A percentile compares a stretch with the other conserved stretches of the same genome.
Conservation (phyloP, 2,888 invertebrate genomes). For the Panopea generosa region DNA sequence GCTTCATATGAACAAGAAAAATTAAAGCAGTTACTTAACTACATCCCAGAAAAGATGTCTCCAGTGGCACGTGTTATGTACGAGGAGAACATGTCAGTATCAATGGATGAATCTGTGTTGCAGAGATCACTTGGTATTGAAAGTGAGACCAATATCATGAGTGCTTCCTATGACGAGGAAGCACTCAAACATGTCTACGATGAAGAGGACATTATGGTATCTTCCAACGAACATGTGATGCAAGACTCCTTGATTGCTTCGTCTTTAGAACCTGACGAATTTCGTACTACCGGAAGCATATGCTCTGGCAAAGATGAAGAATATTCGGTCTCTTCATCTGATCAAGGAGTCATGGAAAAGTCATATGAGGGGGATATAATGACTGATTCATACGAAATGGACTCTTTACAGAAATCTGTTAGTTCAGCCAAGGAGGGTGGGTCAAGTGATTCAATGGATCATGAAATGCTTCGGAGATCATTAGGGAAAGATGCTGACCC, state of each 20-base stretch:
- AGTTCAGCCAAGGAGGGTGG: conserved; percentile 50
- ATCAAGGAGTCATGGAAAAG: conserved; percentile 54
- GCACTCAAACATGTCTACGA: conserved; percentile 60
- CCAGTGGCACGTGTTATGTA: conserved; percentile 35
- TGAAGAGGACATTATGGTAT: conserved; percentile 64
- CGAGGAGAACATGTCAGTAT: conserved; percentile 55
- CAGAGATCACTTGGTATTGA: conserved; percentile 40
- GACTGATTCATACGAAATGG: conserved; percentile 62
- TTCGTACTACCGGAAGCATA: conserved; percentile 53
- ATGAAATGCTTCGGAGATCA: conserved; percentile 43
- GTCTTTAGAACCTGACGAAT: conserved; percentile 58
- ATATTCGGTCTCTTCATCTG: conserved; percentile 58
- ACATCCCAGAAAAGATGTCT: conserved; percentile 43
- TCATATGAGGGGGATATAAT: conserved; percentile 54
- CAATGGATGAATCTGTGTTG: conserved; percentile 59
- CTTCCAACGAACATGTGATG: conserved; percentile 60
- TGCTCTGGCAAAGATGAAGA: conserved; percentile 59
- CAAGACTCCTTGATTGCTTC: conserved; percentile 62
- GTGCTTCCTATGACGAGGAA: conserved; percentile 65
- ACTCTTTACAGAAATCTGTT: conserved; percentile 53
- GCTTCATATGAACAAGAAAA: conserved; percentile 80
- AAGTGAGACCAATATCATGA: conserved; percentile 53
- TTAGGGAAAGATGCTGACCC: conserved; percentile 26
- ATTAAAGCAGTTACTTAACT: conserved; percentile 69
- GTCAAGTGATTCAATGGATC: conserved; percentile 58